These are phyloP conservation scores for Ranitomeya variabilis DNA, from an alignment of 2,113 vertebrate genomes.

Conservation along the genomic window DNA sequence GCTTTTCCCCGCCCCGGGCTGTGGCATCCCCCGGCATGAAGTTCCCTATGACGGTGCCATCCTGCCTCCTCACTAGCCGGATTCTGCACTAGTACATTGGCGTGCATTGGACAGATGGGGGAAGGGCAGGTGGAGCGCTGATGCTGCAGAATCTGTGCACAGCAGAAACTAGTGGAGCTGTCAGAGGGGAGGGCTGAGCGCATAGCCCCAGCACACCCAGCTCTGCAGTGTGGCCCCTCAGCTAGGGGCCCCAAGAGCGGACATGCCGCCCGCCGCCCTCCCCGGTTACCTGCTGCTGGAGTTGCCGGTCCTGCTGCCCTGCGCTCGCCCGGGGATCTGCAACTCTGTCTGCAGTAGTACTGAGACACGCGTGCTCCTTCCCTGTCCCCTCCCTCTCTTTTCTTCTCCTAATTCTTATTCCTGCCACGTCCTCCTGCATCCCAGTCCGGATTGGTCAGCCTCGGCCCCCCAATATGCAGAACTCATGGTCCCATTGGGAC, in stretches of 20 bases:
- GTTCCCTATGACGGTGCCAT: neutral
- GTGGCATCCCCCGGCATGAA: neutral
- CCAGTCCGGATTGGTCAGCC: constrained; percentile 29
- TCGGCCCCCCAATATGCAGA: constrained; percentile 39
- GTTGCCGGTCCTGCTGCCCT: neutral
- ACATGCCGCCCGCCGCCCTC: neutral
- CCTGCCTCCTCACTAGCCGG: neutral
- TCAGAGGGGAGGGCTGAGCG: constrained; percentile 16
- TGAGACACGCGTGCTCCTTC: constrained; percentile 48
- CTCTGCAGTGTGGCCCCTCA: neutral
- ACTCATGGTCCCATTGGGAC: constrained; percentile 33
- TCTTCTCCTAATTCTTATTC: constrained; percentile 47
- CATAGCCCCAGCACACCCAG: neutral
- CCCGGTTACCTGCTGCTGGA: constrained; percentile 36
- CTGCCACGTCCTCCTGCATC: constrained; percentile 51
- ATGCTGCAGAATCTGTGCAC: constrained; percentile 47
- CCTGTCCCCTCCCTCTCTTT: neutral
- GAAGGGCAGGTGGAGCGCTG: constrained; percentile 13
- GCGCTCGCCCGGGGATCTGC: constrained; percentile 46
- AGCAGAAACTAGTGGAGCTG: constrained; percentile 26
- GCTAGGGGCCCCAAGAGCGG: neutral
- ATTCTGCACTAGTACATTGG: neutral
- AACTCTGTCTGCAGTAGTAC: constrained; percentile 58
- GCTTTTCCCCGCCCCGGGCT: neutral
- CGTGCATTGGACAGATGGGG: neutral